Percentiles rank a stretch among this genome's conserved stretches.
phyloP scores from a whole-genome alignment of 2,888 invertebrate genomes.

The Trachelus stipa region DNA sequence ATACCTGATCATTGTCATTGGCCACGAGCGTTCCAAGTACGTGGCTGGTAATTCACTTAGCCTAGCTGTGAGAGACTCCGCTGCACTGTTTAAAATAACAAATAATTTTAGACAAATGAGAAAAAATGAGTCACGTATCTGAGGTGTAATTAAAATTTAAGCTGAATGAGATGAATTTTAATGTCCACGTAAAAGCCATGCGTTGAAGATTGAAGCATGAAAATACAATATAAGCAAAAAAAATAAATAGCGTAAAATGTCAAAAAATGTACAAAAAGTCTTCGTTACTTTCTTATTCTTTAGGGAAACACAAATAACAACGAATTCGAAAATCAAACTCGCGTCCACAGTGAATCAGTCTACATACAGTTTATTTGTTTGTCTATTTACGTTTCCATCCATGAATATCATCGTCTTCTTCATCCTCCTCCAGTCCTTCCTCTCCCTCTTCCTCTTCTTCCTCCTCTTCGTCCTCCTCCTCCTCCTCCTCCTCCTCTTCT shows the following conservation, averaged over 20 bases:
- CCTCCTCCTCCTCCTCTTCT: slow-evolving; percentile 68
- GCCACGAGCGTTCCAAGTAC: too few species aligned
- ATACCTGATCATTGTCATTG: too few species aligned
- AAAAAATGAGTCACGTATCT: too few species aligned
- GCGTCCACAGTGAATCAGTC: background rate
- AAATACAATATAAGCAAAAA: background rate
- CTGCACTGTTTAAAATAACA: too few species aligned
- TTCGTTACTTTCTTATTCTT: background rate
- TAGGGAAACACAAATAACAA: background rate
- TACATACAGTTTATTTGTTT: slow-evolving; percentile 19
- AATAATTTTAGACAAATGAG: too few species aligned
- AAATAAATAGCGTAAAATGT: background rate
- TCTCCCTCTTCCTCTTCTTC: slow-evolving; percentile 42
- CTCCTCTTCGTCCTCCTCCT: slow-evolving; percentile 51
- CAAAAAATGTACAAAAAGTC: background rate
- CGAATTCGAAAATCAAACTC: slow-evolving; percentile 4
- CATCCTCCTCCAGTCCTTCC: slow-evolving; percentile 55
- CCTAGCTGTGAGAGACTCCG: too few species aligned
- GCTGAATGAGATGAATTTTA: too few species aligned
- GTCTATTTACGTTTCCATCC: slow-evolving; percentile 65
- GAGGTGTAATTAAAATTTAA: too few species aligned
- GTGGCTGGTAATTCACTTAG: too few species aligned
- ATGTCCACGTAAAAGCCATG: too few species aligned
- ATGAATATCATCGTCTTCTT: slow-evolving; percentile 46
- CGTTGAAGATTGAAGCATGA: too few species aligned